A percentile compares a stretch with the other conserved stretches of the same genome.
These are phyloP conservation scores for Bradypodion pumilum DNA, from an alignment of 2,797 vertebrate genomes.

Conservation along the genomic window DNA sequence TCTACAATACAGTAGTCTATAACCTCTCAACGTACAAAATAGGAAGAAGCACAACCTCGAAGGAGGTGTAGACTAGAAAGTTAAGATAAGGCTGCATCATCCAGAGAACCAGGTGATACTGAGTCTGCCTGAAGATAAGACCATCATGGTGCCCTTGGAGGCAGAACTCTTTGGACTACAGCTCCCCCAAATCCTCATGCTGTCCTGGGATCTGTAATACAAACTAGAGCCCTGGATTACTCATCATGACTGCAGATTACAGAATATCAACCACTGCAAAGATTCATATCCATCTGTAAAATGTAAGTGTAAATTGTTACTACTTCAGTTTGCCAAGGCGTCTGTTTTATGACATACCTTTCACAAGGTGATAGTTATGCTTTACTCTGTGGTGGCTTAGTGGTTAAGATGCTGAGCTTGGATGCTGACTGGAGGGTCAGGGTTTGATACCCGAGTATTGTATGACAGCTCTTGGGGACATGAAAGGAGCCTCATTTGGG, in stretches of 20 bases:
- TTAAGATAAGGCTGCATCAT: not conserved
- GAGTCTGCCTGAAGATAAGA: too few species aligned
- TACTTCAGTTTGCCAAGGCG: not conserved
- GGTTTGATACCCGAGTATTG: too few species aligned
- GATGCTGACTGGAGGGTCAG: too few species aligned
- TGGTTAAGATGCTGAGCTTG: too few species aligned
- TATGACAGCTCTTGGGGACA: too few species aligned
- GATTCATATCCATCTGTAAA: not conserved
- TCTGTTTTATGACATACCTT: not conserved
- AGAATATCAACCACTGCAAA: not conserved
- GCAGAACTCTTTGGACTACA: too few species aligned
- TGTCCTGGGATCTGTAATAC: too few species aligned
- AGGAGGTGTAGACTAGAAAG: not conserved
- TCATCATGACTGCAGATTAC: not conserved
- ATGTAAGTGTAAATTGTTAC: not conserved
- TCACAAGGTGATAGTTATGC: not conserved
- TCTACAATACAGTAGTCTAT: not conserved
- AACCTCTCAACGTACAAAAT: not conserved
- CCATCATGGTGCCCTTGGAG: too few species aligned
- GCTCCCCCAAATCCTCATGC: too few species aligned
- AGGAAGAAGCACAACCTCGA: not conserved
- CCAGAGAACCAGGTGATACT: not conserved
- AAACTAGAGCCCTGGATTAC: too few species aligned
- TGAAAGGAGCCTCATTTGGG: too few species aligned
- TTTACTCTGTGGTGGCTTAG: too few species aligned